These are phyloP conservation scores for Thinocorus orbignyianus DNA, from an alignment of 2,113 vertebrate genomes.

Conservation along the genomic window DNA sequence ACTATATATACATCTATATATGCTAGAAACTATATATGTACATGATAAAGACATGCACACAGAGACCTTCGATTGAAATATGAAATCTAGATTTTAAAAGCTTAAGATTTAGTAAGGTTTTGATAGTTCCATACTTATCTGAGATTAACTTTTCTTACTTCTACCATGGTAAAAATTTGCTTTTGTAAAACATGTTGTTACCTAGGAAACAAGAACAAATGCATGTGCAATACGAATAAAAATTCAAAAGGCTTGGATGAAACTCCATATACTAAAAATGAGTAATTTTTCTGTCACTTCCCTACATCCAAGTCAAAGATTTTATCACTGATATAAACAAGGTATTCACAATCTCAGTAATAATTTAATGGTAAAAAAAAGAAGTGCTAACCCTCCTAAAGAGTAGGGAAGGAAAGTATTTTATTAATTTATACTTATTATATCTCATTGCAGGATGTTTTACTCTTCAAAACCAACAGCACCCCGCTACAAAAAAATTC, in stretches of 20 bases:
- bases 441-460: neutral
- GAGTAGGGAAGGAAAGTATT: neutral
- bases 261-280: neutral
- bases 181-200: slow-evolving; percentile 5
- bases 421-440: neutral
- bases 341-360: neutral
- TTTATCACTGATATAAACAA: neutral
- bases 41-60: neutral
- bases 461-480: neutral
- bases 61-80: neutral
- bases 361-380: neutral
- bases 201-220: slow-evolving; percentile 40
- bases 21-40: neutral
- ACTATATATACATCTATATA: neutral
- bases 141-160: neutral
- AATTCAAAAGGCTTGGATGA: neutral
- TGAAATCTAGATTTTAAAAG: neutral
- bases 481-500: neutral
- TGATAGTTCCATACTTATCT: neutral
- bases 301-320: neutral
- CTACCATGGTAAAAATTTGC: neutral
- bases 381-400: neutral
- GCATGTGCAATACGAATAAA: neutral
- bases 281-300: neutral
- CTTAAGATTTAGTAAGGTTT: neutral